A percentile compares a stretch with the other conserved stretches of the same genome.
Evolutionary conservation across 2,888 invertebrate genomes (phyloP).

Genomic region (Patella ulyssiponensis): DNA sequence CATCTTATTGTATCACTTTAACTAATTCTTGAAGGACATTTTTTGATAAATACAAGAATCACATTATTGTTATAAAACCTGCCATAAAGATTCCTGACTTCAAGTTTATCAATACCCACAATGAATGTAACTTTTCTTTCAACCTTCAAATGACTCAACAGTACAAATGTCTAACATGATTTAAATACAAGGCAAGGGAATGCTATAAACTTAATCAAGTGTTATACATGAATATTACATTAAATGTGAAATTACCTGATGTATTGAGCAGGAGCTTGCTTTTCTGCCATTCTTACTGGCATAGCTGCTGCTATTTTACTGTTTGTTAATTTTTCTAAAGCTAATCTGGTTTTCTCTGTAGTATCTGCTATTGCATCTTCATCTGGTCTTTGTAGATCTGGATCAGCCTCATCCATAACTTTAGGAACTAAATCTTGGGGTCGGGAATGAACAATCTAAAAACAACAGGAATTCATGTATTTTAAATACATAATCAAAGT

Average conservation of each 20-base stretch:
- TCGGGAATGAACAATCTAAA: conserved; percentile 88
- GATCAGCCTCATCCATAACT: conserved; percentile 92
- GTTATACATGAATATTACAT: not conserved
- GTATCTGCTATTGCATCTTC: conserved; percentile 87
- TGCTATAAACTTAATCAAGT: not conserved
- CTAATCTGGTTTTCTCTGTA: conserved; percentile 90
- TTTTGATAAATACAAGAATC: too few species aligned
- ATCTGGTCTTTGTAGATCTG: conserved; percentile 87
- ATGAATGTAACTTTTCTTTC: too few species aligned
- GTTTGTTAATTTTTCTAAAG: conserved; percentile 84
- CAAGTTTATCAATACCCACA: too few species aligned
- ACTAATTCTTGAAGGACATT: too few species aligned
- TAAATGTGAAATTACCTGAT: conserved; percentile 77
- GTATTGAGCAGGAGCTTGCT: conserved; percentile 93
- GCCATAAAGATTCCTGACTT: too few species aligned
- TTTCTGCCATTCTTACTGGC: conserved; percentile 96
- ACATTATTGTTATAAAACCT: too few species aligned
- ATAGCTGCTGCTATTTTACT: conserved; percentile 95
- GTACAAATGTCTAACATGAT: not conserved
- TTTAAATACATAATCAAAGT: not conserved
- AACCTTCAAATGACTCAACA: too few species aligned
- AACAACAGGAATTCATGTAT: conserved; percentile 25
- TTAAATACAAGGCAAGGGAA: not conserved
- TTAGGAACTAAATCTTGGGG: conserved; percentile 92
- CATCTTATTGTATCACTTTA: too few species aligned